Conservation (phyloP, 2,797 vertebrate genomes). For the Zenarchopterus dispar region DNA sequence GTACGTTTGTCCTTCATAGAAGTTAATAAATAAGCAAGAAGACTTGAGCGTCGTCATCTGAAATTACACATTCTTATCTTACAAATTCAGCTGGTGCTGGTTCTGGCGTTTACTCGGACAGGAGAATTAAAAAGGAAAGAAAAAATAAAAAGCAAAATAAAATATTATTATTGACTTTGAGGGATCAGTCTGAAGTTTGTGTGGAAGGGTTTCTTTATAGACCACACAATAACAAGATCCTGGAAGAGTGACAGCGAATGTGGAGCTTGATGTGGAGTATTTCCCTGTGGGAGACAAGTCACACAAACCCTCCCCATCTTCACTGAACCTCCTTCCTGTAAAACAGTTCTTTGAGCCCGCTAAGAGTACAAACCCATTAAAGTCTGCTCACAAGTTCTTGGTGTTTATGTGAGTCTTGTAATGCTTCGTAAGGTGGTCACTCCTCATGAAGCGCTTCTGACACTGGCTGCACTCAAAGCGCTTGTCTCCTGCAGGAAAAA, state of each 20-base stretch:
- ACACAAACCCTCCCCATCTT: slow-evolving; percentile 23
- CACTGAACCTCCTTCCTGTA: slow-evolving; percentile 32
- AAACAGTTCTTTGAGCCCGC: slow-evolving; percentile 40
- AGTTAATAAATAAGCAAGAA: slow-evolving; percentile 50
- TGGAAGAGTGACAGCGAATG: slow-evolving; percentile 34
- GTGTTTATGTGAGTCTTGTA: slow-evolving; percentile 98
- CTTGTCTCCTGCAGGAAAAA: slow-evolving; percentile 89
- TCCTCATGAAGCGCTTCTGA: slow-evolving; percentile 99
- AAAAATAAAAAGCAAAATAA: neutral
- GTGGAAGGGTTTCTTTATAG: slow-evolving; percentile 55
- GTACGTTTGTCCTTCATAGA: slow-evolving; percentile 8
- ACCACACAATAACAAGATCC: slow-evolving; percentile 48
- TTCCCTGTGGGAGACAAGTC: slow-evolving; percentile 57
- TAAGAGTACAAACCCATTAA: slow-evolving; percentile 7
- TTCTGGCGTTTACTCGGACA: slow-evolving; percentile 14
- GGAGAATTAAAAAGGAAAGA: neutral
- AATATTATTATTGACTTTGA: slow-evolving; percentile 32
- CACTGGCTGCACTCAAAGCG: slow-evolving; percentile 96
- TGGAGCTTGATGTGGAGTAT: slow-evolving; percentile 31
- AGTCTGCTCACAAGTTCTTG: slow-evolving; percentile 90
- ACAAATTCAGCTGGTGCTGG: slow-evolving; percentile 11
- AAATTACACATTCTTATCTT: slow-evolving; percentile 10
- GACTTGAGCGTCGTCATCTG: slow-evolving; percentile 18
- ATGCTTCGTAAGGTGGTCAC: slow-evolving; percentile 98
- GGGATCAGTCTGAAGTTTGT: slow-evolving; percentile 46